Evolutionary conservation across 2,113 vertebrate genomes (phyloP), one percentile per base, ranked within the genome.

Genomic region (Nyctereutes procyonoides): DNA sequence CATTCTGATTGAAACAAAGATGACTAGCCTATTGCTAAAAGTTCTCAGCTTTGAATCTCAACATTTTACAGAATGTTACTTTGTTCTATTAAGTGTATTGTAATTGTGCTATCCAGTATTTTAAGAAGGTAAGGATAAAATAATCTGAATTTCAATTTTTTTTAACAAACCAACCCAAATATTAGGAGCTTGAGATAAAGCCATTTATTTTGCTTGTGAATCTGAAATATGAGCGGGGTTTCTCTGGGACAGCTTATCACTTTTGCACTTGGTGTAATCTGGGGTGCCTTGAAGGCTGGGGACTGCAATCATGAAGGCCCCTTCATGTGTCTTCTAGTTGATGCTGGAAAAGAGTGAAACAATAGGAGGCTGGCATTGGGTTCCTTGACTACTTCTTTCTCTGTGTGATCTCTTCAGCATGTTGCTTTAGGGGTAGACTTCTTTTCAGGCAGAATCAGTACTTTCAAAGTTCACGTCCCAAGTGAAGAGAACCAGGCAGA

Each of bases 101-200:
- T 51, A 17, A 26, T 16, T 35, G 43, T 83, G 16, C 35, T 94
- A 16, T 58, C 12, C 12, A 90, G 0, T 69, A 90, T 79, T 93
- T 94, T 89, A 91, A 79, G 32, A 77, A 93, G 60, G 48, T 84
- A 38, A n/a, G 22, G 22, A 17, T 76, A 62, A 74, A 32, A 3
- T 86, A 71, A 43, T 76, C 14, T 82, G n/a, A 74, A 38, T 89
- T 55, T 69, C 63, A 87, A 0, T 55, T 10, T 28, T 5, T 93
- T 2, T 76, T 77, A 87, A 77, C 26, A 62, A 86, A 60, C 8
- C 65, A 89, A 15, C 30, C 9, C 15, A 80, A 58, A 35, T 77
- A 43, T 55, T 81, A 67, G 80, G 95, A 73, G 14, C 26, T 80
- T 74, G 20, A 81, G 86, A 74, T 38, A 5, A 58, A 16, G 22